phyloP scores from a whole-genome alignment of 2,113 vertebrate species.

The Sterrhoptilus dennistouni region DNA sequence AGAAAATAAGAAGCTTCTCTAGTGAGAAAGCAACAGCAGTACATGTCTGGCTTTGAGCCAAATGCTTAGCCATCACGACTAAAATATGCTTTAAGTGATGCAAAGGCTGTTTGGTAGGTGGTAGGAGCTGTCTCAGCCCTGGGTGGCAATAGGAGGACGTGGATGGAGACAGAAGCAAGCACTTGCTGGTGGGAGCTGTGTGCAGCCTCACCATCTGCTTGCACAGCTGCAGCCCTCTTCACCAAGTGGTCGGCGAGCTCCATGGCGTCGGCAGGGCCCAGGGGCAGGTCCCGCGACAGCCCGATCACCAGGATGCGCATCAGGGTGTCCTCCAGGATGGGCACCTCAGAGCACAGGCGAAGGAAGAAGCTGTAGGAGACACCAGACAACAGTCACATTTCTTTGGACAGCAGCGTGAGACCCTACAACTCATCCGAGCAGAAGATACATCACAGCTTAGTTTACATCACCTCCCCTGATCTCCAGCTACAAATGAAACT shows the following conservation, averaged over 20 bases:
- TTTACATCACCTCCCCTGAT: neutral
- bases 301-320: conserved; percentile 96
- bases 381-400: neutral
- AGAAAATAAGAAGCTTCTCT: neutral
- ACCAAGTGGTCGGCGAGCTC: conserved; percentile 97
- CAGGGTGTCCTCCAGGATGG: conserved; percentile 93
- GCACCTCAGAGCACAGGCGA: conserved; percentile 96
- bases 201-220: conserved; percentile 84
- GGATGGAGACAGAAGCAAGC: neutral
- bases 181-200: neutral
- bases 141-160: neutral
- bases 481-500: neutral
- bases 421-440: neutral
- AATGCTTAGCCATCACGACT: neutral
- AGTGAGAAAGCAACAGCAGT: neutral
- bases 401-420: neutral
- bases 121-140: neutral
- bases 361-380: conserved; percentile 88
- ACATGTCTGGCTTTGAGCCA: neutral
- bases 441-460: neutral
- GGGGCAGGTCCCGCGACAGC: conserved; percentile 90
- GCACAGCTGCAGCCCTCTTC: conserved; percentile 91
- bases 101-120: neutral
- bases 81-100: neutral
- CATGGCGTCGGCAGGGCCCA: conserved; percentile 95